These are phyloP conservation scores for Ceratina australensis DNA, from an alignment of 1,140 invertebrate species.

Conservation along the genomic window DNA sequence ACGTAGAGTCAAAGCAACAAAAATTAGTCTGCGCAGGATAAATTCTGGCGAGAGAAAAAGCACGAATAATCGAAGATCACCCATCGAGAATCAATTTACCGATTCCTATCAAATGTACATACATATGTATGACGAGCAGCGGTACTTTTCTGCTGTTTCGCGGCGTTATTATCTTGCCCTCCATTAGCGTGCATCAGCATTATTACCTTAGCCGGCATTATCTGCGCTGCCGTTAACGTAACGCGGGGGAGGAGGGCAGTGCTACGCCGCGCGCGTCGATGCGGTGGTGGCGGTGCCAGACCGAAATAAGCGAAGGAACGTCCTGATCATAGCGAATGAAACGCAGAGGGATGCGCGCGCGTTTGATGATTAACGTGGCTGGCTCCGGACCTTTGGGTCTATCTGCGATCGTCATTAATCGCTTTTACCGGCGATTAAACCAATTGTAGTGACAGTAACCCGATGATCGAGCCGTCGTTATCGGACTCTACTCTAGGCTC, in stretches of 20 bases:
- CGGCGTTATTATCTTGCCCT: slow-evolving; percentile 42
- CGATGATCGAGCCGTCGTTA: background rate
- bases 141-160: slow-evolving; percentile 28
- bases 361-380: slow-evolving; percentile 16
- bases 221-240: slow-evolving; percentile 8
- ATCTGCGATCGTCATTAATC: background rate
- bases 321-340: slow-evolving; percentile 7
- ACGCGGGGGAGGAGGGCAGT: background rate
- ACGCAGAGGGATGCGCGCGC: background rate
- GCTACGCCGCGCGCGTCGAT: too few relatives aligned
- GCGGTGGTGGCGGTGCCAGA: too few relatives aligned
- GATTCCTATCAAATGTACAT: background rate
- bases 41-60: too few relatives aligned
- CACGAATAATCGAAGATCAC: background rate
- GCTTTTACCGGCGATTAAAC: slow-evolving; percentile 6
- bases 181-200: slow-evolving; percentile 48
- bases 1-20: background rate
- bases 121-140: slow-evolving; percentile 19
- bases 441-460: background rate
- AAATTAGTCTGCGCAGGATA: background rate
- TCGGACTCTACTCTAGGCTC: background rate
- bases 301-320: slow-evolving; percentile 18
- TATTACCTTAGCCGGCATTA: slow-evolving; percentile 47
- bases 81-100: slow-evolving; percentile 33
- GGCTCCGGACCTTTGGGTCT: background rate